Conservation (phyloP, 2,888 invertebrate genomes). For the Cephus sareptanus region DNA sequence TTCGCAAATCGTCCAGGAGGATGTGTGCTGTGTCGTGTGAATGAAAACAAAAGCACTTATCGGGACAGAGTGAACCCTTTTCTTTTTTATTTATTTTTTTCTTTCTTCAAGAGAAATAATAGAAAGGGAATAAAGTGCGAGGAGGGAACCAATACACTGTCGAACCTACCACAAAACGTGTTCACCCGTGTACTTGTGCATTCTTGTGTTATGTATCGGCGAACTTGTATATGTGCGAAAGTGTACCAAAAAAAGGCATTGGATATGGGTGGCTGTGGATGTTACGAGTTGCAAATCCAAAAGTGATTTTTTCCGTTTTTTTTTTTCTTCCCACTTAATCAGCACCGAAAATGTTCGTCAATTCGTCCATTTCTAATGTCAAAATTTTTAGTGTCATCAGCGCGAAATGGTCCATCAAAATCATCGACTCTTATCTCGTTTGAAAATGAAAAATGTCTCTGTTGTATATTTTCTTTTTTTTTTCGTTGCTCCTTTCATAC, state of each 20-base stretch:
- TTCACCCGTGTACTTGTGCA: not conserved
- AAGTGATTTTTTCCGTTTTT: not conserved
- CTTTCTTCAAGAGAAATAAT: not conserved
- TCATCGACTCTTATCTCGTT: conserved; percentile 9
- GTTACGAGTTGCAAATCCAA: not conserved
- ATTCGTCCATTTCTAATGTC: not conserved
- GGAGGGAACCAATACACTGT: not conserved
- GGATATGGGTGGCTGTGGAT: not conserved
- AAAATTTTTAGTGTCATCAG: not conserved
- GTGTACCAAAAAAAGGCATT: not conserved
- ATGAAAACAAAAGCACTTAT: too few species aligned
- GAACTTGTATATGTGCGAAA: not conserved
- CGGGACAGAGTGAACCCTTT: too few species aligned
- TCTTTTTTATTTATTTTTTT: too few species aligned
- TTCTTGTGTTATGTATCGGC: not conserved
- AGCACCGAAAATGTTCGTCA: not conserved
- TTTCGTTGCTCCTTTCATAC: conserved; percentile 9
- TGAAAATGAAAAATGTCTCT: conserved; percentile 14
- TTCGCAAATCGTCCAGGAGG: too few species aligned
- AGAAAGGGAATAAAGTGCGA: not conserved
- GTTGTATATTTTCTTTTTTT: not conserved
- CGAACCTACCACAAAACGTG: not conserved
- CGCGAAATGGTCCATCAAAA: not conserved
- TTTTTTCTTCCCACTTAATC: not conserved
- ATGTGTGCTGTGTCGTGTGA: too few species aligned